Conservation (phyloP, 2,888 invertebrate species). For the Lypha dubia region DNA sequence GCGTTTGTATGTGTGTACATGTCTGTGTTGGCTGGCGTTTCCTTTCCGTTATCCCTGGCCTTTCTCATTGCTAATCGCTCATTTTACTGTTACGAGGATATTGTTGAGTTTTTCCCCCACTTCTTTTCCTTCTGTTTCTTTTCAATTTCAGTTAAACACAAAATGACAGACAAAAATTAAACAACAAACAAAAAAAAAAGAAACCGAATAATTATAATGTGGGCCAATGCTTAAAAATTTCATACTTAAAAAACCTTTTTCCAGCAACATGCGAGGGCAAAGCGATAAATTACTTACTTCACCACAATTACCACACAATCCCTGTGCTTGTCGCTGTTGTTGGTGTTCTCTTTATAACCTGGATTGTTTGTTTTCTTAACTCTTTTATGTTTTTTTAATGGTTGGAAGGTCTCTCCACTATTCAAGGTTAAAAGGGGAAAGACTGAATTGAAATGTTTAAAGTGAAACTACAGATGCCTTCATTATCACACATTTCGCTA, state of each 20-base stretch:
- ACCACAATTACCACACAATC: neutral
- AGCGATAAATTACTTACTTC: constrained; percentile 5
- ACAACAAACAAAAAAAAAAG: neutral
- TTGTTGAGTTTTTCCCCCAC: neutral
- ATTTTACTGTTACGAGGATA: constrained; percentile 38
- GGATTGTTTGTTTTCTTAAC: neutral
- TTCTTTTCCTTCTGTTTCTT: neutral
- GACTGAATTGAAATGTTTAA: neutral
- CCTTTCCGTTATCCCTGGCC: constrained; percentile 59
- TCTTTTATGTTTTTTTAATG: neutral
- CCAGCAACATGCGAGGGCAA: constrained; percentile 17
- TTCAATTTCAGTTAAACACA: constrained; percentile 31
- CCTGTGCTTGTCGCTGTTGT: neutral
- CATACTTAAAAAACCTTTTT: neutral
- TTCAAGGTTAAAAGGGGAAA: neutral
- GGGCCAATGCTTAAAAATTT: constrained; percentile 15
- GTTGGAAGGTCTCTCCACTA: neutral
- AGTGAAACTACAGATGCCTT: neutral
- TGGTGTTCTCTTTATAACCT: neutral
- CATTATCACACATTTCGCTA: neutral
- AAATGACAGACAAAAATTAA: constrained; percentile 15
- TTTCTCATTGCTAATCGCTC: constrained; percentile 64
- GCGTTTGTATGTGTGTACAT: constrained; percentile 10
- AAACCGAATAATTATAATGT: constrained; percentile 7
- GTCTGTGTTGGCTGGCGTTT: constrained; percentile 15